These are phyloP conservation scores for Gymnoscopelus microlampas DNA, from an alignment of 2,797 vertebrate genomes.

Conservation along the genomic window DNA sequence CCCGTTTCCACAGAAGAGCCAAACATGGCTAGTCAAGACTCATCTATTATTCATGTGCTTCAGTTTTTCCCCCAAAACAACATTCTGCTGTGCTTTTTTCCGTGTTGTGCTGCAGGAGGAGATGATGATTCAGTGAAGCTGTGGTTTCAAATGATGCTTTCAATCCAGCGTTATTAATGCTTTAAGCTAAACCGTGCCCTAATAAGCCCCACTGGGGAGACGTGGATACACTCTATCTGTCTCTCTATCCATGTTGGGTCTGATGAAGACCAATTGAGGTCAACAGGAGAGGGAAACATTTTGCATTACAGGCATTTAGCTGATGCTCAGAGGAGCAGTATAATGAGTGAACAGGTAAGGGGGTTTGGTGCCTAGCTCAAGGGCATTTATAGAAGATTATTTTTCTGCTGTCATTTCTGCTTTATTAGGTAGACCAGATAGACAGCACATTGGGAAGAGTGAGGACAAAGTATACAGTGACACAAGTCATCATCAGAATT, in stretches of 20 bases:
- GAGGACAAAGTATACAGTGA: too few species aligned
- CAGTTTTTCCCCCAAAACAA: conserved; percentile 63
- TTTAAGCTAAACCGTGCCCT: conserved; percentile 45
- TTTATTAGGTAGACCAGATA: too few species aligned
- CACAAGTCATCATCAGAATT: too few species aligned
- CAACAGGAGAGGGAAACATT: conserved; percentile 38
- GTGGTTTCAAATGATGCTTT: conserved; percentile 67
- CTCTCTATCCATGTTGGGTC: conserved; percentile 33
- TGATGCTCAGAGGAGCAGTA: not conserved
- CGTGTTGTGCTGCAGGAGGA: conserved; percentile 56
- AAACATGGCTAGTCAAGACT: conserved; percentile 59
- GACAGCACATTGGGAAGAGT: too few species aligned
- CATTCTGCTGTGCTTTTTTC: conserved; percentile 63
- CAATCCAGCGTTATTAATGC: conserved; percentile 62
- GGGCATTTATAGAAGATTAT: conserved; percentile 1
- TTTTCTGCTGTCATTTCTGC: too few species aligned
- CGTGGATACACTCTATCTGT: conserved; percentile 38
- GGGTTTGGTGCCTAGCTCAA: conserved; percentile 19
- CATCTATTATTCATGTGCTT: conserved; percentile 75
- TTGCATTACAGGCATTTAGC: conserved; percentile 26
- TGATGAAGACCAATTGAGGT: conserved; percentile 35
- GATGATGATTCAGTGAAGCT: conserved; percentile 42
- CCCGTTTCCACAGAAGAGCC: conserved; percentile 61
- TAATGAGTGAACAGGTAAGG: not conserved
- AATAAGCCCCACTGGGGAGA: conserved; percentile 43